Conservation (phyloP, 2,888 invertebrate species). For the Falcaria lacertinaria region DNA sequence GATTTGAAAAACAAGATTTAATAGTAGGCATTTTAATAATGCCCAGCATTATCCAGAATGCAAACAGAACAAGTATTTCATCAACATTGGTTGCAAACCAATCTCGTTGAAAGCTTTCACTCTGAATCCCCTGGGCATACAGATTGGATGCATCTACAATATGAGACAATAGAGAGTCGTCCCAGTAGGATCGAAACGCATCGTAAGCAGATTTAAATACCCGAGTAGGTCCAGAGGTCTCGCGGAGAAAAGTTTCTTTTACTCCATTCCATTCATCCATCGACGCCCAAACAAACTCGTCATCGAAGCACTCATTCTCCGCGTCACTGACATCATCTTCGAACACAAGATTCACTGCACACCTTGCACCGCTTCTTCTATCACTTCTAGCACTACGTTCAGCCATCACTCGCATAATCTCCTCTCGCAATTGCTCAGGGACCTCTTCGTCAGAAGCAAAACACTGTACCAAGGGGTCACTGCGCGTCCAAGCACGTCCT, state of each 20-base stretch:
- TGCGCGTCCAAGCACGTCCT: too few relatives aligned
- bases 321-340: too few relatives aligned
- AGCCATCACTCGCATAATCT: too few relatives aligned
- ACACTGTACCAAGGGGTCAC: too few relatives aligned
- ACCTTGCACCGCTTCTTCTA: too few relatives aligned
- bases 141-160: slow-evolving; percentile 11
- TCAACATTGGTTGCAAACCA: neutral
- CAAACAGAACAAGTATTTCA: slow-evolving; percentile 9
- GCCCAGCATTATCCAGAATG: slow-evolving; percentile 14
- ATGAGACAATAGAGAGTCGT: slow-evolving; percentile 5
- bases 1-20: slow-evolving; percentile 14
- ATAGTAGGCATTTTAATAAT: slow-evolving; percentile 13
- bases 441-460: too few relatives aligned
- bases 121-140: slow-evolving; percentile 3
- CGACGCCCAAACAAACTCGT: neutral
- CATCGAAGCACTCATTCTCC: neutral
- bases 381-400: too few relatives aligned
- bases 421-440: too few relatives aligned
- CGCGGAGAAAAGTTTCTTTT: neutral
- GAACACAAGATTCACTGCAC: too few relatives aligned
- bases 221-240: neutral
- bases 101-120: neutral
- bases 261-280: neutral
- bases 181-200: slow-evolving; percentile 9
- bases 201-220: neutral